Percentiles rank a stretch among this genome's conserved stretches.
Evolutionary conservation across 2,888 invertebrate genomes (phyloP).

Genomic region (Physocephala rufipes): DNA sequence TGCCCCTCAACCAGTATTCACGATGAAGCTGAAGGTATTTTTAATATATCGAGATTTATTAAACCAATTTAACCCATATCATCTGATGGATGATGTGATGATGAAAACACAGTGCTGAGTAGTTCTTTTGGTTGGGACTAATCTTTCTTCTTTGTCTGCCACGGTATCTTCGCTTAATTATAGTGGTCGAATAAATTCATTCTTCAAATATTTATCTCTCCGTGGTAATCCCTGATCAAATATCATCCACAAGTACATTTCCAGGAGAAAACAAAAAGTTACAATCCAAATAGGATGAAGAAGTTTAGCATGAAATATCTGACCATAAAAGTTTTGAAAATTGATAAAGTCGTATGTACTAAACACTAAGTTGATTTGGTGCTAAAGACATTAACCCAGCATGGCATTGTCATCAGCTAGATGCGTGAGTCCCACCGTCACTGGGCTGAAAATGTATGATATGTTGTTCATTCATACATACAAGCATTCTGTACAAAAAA

Average conservation of each 20-base stretch:
- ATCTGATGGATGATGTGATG: slow-evolving; percentile 2
- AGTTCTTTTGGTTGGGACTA: background rate
- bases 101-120: background rate
- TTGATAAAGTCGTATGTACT: background rate
- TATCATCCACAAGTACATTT: background rate
- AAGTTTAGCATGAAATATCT: background rate
- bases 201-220: background rate
- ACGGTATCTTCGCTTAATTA: background rate
- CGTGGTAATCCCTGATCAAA: background rate
- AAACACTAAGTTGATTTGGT: slow-evolving; percentile 25
- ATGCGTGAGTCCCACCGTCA: background rate
- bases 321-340: background rate
- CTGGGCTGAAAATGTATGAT: slow-evolving; percentile 6
- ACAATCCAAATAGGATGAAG: no score
- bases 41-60: slow-evolving; percentile 32
- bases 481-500: background rate
- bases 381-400: slow-evolving; percentile 1
- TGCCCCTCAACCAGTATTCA: no score
- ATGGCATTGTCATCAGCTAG: slow-evolving; percentile 7
- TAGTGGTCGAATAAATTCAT: slow-evolving; percentile 17
- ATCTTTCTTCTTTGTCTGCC: slow-evolving; percentile 4
- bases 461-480: background rate
- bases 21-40: no score
- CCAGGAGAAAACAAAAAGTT: slow-evolving; percentile 11
- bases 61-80: slow-evolving; percentile 29